Evolutionary conservation across 2,888 invertebrate species (phyloP).

Genomic region (Drosophila peninsularis): DNA sequence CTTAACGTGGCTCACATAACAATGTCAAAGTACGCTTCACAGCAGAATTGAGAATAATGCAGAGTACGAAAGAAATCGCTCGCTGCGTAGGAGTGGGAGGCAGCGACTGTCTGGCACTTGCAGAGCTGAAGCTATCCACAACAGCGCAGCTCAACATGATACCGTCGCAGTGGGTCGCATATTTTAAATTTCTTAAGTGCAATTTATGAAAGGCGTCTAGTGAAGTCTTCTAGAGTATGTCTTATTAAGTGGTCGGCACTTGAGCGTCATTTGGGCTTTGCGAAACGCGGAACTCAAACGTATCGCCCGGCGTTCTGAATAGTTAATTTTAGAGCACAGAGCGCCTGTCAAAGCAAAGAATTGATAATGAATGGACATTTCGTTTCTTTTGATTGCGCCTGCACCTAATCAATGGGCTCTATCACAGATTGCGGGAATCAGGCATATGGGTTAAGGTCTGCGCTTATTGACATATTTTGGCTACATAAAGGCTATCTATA

Average conservation of each 20-base stretch:
- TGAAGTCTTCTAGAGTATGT: constrained; percentile 9
- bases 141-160: constrained; percentile 35
- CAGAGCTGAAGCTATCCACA: constrained; percentile 8
- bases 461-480: not conserved
- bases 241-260: constrained; percentile 39
- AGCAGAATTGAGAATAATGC: constrained; percentile 10
- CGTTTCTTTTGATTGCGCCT: constrained; percentile 5
- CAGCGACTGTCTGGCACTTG: not conserved
- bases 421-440: constrained; percentile 24
- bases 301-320: constrained; percentile 16
- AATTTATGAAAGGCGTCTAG: constrained; percentile 15
- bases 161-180: constrained; percentile 31
- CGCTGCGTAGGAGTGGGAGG: not conserved
- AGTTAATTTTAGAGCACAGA: not conserved
- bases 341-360: constrained; percentile 17
- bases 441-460: constrained; percentile 20
- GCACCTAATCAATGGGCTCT: constrained; percentile 42
- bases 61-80: constrained; percentile 4
- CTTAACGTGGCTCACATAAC: constrained; percentile 2
- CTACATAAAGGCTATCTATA: not conserved
- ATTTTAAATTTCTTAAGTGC: constrained; percentile 30
- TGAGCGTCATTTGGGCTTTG: constrained; percentile 32
- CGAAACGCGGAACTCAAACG: constrained; percentile 3
- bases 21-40: constrained; percentile 13
- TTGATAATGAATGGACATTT: constrained; percentile 32